These are phyloP conservation scores for Caiman crocodilus DNA, from an alignment of 2,797 vertebrate genomes.

Conservation along the genomic window DNA sequence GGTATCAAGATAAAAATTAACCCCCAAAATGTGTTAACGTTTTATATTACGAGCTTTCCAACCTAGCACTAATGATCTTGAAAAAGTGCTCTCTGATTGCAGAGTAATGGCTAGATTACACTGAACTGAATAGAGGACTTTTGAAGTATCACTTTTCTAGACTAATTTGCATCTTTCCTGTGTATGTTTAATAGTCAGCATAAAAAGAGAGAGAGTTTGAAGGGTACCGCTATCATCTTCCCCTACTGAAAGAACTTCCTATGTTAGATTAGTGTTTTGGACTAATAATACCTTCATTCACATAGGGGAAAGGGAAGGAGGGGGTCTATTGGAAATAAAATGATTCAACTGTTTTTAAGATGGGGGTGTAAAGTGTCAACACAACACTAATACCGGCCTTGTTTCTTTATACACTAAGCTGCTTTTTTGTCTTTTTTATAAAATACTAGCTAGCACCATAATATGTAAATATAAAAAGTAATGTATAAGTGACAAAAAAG, in stretches of 20 bases:
- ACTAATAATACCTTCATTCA: background rate
- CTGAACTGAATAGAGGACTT: conserved; percentile 59
- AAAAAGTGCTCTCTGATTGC: conserved; percentile 48
- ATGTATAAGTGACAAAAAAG: background rate
- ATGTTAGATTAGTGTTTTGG: background rate
- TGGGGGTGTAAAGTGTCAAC: accelerated
- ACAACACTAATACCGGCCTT: background rate
- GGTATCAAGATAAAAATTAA: background rate
- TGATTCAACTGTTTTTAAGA: background rate
- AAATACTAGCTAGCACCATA: background rate
- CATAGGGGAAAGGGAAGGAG: background rate
- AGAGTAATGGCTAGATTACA: conserved; percentile 52
- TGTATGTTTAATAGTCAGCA: conserved; percentile 43
- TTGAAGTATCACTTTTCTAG: conserved; percentile 65
- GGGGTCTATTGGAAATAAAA: background rate
- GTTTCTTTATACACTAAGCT: background rate
- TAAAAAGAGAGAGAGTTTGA: conserved; percentile 2
- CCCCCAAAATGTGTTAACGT: background rate
- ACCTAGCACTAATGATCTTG: background rate
- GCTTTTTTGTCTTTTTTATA: background rate
- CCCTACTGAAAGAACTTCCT: background rate
- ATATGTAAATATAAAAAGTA: background rate
- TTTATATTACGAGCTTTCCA: background rate
- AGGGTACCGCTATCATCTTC: background rate
- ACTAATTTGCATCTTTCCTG: conserved; percentile 68